Base-by-base conservation (phyloP, 1,140 invertebrate genomes). In the Dendroctonus valens region DNA sequence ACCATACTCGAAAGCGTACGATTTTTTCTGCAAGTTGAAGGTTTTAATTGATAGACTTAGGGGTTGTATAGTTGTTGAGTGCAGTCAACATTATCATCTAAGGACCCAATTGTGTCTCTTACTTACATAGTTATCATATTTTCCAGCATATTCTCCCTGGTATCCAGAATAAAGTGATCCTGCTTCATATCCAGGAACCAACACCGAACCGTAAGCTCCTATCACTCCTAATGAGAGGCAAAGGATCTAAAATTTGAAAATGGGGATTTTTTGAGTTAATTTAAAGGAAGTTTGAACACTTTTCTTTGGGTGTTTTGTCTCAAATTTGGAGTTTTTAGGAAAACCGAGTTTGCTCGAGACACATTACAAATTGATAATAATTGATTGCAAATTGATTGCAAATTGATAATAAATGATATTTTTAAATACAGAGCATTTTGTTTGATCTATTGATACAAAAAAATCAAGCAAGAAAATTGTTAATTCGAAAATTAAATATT, bases 1-100 rank as follows among this genome's bases (percentile, higher is more conserved):
- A 41, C 75, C 80, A 71, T 83, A 83, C 44, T 78, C 76, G 66
- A 78, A 83, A 51, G 77, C 74, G 71, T 83, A 83, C 62, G 76
- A 61, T 59, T 66, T 65, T 72, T 73, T 59, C 74, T 76, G 50
- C 8, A 41, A 51, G 6, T 63, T 63, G 26, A 38, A 39, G 41
- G 48, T 55, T n/a, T n/a, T n/a, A n/a, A n/a, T n/a, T n/a, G n/a
- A n/a, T n/a, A n/a, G n/a, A n/a, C n/a, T n/a, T n/a, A n/a, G n/a
- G n/a, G n/a, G n/a, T n/a, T n/a, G n/a, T n/a, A n/a, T n/a, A n/a
- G n/a, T n/a, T n/a, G n/a, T n/a, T n/a, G n/a, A n/a, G n/a, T n/a
- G n/a, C n/a, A n/a, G n/a, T n/a, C n/a, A n/a, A n/a, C n/a, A n/a
- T n/a, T n/a, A n/a, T n/a, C n/a, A n/a, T n/a, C n/a, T n/a, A n/a